Percentiles rank a stretch among this genome's conserved stretches.
Conservation (phyloP, 2,797 vertebrate genomes). For the Ceryle rudis region DNA sequence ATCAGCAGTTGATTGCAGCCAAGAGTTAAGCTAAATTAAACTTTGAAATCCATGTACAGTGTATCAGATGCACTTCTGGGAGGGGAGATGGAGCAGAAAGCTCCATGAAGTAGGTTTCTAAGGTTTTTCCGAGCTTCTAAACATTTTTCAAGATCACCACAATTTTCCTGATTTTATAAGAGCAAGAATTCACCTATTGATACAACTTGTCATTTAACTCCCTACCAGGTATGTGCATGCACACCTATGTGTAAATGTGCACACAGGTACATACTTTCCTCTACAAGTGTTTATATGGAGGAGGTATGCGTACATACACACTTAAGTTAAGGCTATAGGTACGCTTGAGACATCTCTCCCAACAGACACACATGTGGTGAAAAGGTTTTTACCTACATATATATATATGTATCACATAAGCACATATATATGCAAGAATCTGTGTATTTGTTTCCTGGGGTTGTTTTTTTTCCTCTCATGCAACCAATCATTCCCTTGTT, state of each 20-base stretch:
- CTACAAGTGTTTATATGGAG: neutral
- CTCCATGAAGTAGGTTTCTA: neutral
- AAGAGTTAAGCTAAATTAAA: slow-evolving; percentile 85
- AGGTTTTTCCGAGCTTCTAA: neutral
- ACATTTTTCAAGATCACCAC: neutral
- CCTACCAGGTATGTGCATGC: neutral
- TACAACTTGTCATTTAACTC: neutral
- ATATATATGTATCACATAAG: neutral
- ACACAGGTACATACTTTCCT: neutral
- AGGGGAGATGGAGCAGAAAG: slow-evolving; percentile 34
- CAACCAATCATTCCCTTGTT: neutral
- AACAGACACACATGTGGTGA: neutral
- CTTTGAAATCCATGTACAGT: slow-evolving; percentile 68
- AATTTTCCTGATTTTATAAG: neutral
- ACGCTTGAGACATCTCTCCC: neutral
- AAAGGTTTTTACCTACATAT: neutral
- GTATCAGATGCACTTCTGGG: slow-evolving; percentile 73
- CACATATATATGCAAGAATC: rapidly evolving
- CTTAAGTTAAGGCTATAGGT: neutral
- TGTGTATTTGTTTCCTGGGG: neutral
- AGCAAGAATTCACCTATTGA: neutral
- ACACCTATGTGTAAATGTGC: neutral
- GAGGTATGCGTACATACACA: neutral
- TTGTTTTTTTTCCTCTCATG: neutral
- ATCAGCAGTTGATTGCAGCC: slow-evolving; percentile 77